Percentiles rank a stretch among this genome's conserved stretches.
Conservation (phyloP, 2,888 invertebrate species). For the Miltochrista miniata region DNA sequence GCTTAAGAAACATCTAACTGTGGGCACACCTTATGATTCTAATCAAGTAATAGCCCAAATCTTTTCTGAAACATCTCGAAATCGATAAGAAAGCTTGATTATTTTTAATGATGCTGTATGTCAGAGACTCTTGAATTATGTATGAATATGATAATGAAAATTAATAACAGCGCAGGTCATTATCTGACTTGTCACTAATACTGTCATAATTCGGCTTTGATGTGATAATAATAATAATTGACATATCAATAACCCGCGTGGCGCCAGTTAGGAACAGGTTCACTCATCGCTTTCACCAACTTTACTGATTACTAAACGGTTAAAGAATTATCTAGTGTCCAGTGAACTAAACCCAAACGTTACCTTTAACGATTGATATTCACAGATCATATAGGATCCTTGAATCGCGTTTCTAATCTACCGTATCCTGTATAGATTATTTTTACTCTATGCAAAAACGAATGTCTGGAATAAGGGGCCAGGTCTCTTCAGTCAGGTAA, state of each 20-base stretch:
- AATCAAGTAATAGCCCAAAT: too few relatives aligned
- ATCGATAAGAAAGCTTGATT: not conserved
- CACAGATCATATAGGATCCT: too few relatives aligned
- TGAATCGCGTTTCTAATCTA: too few relatives aligned
- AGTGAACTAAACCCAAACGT: too few relatives aligned
- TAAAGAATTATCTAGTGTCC: not conserved
- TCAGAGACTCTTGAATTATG: not conserved
- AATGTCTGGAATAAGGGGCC: conserved; percentile 6
- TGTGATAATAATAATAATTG: conserved; percentile 25
- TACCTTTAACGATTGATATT: too few relatives aligned
- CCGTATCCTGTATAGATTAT: too few relatives aligned
- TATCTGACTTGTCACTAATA: not conserved
- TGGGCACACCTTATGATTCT: not conserved
- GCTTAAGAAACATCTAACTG: not conserved
- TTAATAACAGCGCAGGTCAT: not conserved
- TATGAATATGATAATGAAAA: not conserved
- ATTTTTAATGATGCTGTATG: not conserved
- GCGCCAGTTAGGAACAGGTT: conserved; percentile 4
- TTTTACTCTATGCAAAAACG: too few relatives aligned
- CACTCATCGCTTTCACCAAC: too few relatives aligned
- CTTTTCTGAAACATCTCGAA: not conserved
- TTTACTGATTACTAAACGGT: too few relatives aligned
- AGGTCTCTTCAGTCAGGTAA: too few relatives aligned
- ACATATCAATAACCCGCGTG: conserved; percentile 31
- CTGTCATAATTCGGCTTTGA: conserved; percentile 24